Conservation (phyloP, 2,113 vertebrate species). For the Myiopsitta monachus region DNA sequence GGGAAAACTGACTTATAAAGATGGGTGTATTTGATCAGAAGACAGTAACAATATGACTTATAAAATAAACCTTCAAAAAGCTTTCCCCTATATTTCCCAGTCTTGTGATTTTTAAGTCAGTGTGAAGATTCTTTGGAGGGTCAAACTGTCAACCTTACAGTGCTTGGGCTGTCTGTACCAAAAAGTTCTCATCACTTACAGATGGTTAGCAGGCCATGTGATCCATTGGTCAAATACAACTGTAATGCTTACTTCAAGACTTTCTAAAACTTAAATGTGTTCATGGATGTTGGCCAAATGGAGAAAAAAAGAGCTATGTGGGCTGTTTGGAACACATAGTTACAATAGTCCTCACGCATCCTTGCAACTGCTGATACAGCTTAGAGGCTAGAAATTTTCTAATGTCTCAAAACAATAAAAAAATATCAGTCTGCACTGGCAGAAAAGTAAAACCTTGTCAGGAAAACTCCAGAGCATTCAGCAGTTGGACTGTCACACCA, state of each 20-base stretch:
- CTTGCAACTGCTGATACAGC: background rate
- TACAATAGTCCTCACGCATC: background rate
- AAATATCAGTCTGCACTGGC: background rate
- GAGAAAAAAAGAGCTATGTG: background rate
- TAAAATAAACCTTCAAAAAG: background rate
- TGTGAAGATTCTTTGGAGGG: background rate
- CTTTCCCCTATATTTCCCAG: background rate
- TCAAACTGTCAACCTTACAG: background rate
- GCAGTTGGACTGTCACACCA: background rate
- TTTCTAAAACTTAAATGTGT: background rate
- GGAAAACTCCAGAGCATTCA: background rate
- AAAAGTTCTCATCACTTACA: background rate
- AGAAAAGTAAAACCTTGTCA: background rate
- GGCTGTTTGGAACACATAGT: background rate
- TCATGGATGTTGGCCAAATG: background rate
- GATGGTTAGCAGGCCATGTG: background rate
- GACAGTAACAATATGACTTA: background rate
- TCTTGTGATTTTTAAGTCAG: background rate
- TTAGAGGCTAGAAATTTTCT: background rate
- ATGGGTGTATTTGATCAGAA: background rate
- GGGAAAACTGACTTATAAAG: background rate
- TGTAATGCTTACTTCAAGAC: background rate
- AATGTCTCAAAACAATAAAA: background rate
- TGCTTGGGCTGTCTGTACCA: background rate
- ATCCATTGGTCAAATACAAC: background rate